Base-by-base conservation (phyloP, 2,113 vertebrate genomes). In the Ariopsis seemanni region DNA sequence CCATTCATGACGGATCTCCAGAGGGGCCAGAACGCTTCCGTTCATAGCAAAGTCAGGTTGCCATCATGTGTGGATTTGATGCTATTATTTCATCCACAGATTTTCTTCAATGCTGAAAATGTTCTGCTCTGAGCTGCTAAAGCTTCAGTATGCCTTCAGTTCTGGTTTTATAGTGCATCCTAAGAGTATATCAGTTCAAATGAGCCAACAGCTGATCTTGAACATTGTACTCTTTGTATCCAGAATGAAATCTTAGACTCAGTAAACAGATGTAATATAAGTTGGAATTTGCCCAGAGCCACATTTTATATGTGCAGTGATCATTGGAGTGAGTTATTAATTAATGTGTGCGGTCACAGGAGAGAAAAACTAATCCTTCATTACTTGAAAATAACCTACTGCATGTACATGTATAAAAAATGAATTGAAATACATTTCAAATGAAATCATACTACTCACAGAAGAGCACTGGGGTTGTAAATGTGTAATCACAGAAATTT, bases 191-290 rank as follows among this genome's bases (percentile, higher is more conserved):
- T 18, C 30, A 34, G 53, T 53, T 86, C 57, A 81, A 80, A 86
- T 52, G 42, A 81, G 77, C 25, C 63, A 15, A 27, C 62, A 69
- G 85, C 50, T 42, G 63, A 53, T 65, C 67, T 67, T 30, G 42
- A 58, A 55, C 53, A 85, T 7, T 25, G 57, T 50, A 62, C 74
- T 30, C 60, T 53, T 71, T 81, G 12, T 27, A 71, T 58, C 58
- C 72, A 27, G 9, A 85, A 85, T 63, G 22, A 85, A 85, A 78
- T 65, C 62, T 80, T 22, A 62, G 20, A 27, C 9, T 74, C 67
- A 78, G 17, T 62, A 78, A 86, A 65, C 58, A 86, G 15, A 72
- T 20, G 20, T 30, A 78, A 20, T 79, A 4, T 27, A 86, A 25
- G 10, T n/a, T 10, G 30, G 15, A 85, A 60, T n/a, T 74, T n/a